Evolutionary conservation across 2,797 vertebrate species (phyloP).

Genomic region (Lemur catta): DNA sequence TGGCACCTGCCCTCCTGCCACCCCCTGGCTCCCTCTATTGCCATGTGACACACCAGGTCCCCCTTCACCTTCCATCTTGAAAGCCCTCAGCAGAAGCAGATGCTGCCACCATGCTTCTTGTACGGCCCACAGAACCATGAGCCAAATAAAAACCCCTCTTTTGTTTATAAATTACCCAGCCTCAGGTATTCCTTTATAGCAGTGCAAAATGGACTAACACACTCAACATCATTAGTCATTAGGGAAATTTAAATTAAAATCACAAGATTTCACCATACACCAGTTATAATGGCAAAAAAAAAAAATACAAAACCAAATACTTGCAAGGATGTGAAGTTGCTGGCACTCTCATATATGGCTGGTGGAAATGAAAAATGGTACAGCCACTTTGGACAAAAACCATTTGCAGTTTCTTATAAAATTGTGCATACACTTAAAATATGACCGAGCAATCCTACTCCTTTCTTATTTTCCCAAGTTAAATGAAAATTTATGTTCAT

Average conservation of each 20-base stretch:
- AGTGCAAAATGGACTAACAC: no score
- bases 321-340: neutral
- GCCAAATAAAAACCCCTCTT: no score
- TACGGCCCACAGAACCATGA: no score
- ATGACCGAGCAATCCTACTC: neutral
- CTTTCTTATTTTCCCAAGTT: neutral
- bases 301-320: neutral
- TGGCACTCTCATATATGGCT: neutral
- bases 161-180: no score
- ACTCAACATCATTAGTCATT: neutral
- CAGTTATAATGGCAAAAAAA: neutral
- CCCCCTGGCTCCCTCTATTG: no score
- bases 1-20: no score
- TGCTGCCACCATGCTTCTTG: no score
- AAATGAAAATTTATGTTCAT: neutral
- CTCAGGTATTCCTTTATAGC: no score
- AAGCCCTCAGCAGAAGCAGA: no score
- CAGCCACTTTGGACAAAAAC: neutral
- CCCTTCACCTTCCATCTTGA: no score
- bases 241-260: slow-evolving; percentile 15
- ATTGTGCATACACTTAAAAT: neutral
- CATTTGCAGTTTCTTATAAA: neutral
- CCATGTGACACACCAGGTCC: no score
- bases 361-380: neutral
- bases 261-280: neutral